phyloP scores from a whole-genome alignment of 2,797 vertebrate species.

The Hirundo rustica region DNA sequence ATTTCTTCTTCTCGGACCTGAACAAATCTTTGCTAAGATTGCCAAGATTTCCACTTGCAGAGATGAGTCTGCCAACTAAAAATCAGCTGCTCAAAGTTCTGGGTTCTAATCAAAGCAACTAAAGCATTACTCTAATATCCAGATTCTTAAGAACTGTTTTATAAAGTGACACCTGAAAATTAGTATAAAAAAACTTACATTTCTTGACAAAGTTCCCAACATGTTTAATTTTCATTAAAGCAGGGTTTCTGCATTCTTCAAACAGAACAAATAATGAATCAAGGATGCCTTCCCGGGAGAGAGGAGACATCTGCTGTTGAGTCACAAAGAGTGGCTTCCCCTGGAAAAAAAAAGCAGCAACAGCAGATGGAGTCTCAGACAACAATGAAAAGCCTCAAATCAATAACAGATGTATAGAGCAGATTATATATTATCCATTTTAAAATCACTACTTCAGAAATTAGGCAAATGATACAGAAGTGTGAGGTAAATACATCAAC shows the following conservation, averaged over 20 bases:
- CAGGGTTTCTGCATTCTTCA: constrained; percentile 88
- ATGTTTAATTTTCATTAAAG: constrained; percentile 89
- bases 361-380: constrained; percentile 76
- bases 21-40: background rate
- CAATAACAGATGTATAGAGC: constrained; percentile 72
- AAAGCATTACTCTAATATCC: background rate
- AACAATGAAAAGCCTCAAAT: constrained; percentile 75
- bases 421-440: constrained; percentile 62
- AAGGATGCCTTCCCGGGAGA: constrained; percentile 90
- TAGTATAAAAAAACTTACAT: constrained; percentile 80
- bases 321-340: constrained; percentile 80
- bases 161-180: background rate
- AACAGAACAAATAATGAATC: constrained; percentile 91
- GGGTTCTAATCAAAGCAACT: background rate
- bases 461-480: constrained; percentile 2
- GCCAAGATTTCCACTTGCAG: background rate
- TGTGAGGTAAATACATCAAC: background rate
- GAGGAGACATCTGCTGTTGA: constrained; percentile 82
- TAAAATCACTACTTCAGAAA: constrained; percentile 24
- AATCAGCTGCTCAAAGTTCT: background rate
- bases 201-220: constrained; percentile 92
- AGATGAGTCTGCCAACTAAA: background rate
- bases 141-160: background rate
- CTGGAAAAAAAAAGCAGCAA: constrained; percentile 75
- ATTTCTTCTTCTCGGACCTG: background rate